Percentiles rank a stretch among this genome's conserved stretches.
Evolutionary conservation across 1,140 invertebrate species (phyloP).

Genomic region (Helicoverpa zea): DNA sequence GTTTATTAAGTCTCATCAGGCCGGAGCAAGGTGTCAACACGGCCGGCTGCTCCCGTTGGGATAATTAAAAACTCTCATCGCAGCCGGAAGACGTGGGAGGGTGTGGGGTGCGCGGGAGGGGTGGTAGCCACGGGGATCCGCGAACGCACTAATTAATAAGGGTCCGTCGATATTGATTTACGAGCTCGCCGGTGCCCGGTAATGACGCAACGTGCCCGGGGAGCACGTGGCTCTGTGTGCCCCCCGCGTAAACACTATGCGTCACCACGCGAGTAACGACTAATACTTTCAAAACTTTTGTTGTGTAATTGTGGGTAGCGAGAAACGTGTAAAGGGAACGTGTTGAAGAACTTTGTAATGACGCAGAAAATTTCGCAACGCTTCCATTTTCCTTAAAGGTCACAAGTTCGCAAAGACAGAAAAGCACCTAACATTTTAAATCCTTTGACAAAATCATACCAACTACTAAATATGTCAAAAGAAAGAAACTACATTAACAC

Average conservation of each 20-base stretch:
- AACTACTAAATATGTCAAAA: not conserved
- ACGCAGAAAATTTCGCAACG: not conserved
- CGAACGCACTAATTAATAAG: constrained; percentile 85
- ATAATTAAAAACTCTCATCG: constrained; percentile 81
- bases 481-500: not conserved
- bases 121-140: constrained; percentile 64
- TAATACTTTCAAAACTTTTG: not conserved
- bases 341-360: not conserved
- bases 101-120: constrained; percentile 25
- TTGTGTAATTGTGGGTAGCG: constrained; percentile 23
- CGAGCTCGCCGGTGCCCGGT: constrained; percentile 64
- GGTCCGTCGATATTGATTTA: constrained; percentile 85
- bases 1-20: constrained; percentile 59
- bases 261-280: constrained; percentile 2
- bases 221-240: constrained; percentile 34
- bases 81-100: constrained; percentile 55
- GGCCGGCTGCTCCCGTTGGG: constrained; percentile 62
- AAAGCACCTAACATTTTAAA: too few species aligned
- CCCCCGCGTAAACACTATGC: constrained; percentile 34
- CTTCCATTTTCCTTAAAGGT: too few species aligned
- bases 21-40: constrained; percentile 69
- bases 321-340: constrained; percentile 13
- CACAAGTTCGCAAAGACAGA: too few species aligned
- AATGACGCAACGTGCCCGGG: constrained; percentile 43
- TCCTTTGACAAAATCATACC: too few species aligned